Evolutionary conservation across 2,113 vertebrate genomes (phyloP), one percentile per base, ranked within the genome.

Genomic region (Myiozetetes cayanensis): DNA sequence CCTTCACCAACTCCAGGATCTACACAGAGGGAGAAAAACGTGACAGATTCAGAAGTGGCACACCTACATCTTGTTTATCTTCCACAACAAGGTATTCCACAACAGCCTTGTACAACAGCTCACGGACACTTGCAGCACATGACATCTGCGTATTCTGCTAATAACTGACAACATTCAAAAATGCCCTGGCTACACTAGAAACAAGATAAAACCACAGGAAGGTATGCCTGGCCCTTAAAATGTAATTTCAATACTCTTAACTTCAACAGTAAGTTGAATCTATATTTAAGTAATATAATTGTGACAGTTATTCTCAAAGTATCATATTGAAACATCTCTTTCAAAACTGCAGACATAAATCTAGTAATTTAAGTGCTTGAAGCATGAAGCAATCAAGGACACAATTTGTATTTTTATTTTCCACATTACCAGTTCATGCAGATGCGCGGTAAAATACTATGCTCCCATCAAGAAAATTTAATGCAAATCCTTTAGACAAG

Each of bases 1-100:
- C 99, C 97, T 99, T 99, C 86, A 99, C 98, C 96, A 99, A 97
- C 81, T 99, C 99, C 98, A 99, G 95, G 95, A 99, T 98, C 99
- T 99, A 87, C 30, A 94, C 2, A 59, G 43, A 91, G 39, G 66
- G 19, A 96, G 81, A 96, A 94, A 55, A 82, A 55, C 0, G 0
- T 3, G 33, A 46, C 5, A 19, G 16, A 23, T 39, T 87, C 41
- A 93, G 21, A 91, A 43, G 53, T 0, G 93, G 37, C 78, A 90
- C 63, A 68, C 3, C 14, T 2, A 62, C 43, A 65, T 23, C 62
- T 74, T 31, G 18, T 4, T 35, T 52, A 68, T 17, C 76, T 68
- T 61, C 25, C 27, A 58, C 44, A 71, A 43, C 70, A 80, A n/a
- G 65, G 37, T 46, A 41, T 62, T 89, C 63, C 33, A 74, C 16